Evolutionary conservation across 2,888 invertebrate genomes (phyloP).

Genomic region (Caenorhabditis sp.): DNA sequence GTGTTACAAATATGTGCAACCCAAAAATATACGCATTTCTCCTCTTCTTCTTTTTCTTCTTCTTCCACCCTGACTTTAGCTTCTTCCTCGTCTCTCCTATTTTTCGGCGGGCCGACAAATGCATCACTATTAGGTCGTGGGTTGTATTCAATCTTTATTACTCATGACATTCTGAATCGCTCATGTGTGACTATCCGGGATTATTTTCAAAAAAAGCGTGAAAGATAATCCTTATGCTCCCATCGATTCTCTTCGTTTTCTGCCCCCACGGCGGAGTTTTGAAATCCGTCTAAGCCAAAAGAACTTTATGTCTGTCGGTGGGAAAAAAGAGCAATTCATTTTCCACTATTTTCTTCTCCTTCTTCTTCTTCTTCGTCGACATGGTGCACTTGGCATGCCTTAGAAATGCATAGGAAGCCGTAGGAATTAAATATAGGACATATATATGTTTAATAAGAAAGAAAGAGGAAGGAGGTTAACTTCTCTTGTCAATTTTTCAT

Average conservation of each 20-base stretch:
- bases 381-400: neutral
- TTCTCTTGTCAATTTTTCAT: constrained; percentile 31
- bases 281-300: constrained; percentile 6
- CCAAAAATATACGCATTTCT: constrained; percentile 39
- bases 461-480: constrained; percentile 1
- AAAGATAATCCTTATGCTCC: constrained; percentile 4
- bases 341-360: neutral
- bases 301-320: neutral
- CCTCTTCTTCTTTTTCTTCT: constrained; percentile 11
- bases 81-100: constrained; percentile 8
- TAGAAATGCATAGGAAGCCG: constrained; percentile 15
- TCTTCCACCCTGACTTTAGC: constrained; percentile 6
- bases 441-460: too few relatives aligned
- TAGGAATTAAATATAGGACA: too few relatives aligned
- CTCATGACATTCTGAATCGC: neutral
- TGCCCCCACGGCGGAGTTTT: neutral
- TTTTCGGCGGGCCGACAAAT: neutral
- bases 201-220: neutral
- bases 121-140: constrained; percentile 6
- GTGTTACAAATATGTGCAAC: constrained; percentile 51
- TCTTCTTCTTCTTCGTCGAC: too few relatives aligned
- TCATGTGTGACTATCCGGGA: neutral
- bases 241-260: constrained; percentile 2
- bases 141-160: neutral
- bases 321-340: too few relatives aligned